Percentiles rank a stretch among this genome's conserved stretches.
These are phyloP conservation scores for Zootermopsis nevadensis DNA, from an alignment of 2,888 invertebrate species.

Conservation along the genomic window DNA sequence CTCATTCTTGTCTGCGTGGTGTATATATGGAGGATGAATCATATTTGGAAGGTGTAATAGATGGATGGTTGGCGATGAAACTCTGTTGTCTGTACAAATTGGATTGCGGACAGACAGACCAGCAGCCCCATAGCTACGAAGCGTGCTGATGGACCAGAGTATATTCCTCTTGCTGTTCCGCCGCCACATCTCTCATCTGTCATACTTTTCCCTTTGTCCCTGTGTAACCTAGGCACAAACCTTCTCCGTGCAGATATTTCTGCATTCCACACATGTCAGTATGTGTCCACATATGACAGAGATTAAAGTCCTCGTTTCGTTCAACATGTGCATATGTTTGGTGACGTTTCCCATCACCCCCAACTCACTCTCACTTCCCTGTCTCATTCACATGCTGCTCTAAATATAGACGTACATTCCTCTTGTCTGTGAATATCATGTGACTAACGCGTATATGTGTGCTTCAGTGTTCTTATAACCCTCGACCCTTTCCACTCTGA, in stretches of 20 bases:
- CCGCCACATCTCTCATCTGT: constrained; percentile 43
- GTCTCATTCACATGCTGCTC: constrained; percentile 22
- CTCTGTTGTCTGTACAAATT: constrained; percentile 45
- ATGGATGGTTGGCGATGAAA: constrained; percentile 40
- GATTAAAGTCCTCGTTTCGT: constrained; percentile 44
- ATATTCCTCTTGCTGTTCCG: constrained; percentile 20
- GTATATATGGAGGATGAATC: constrained; percentile 11
- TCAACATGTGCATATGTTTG: constrained; percentile 34
- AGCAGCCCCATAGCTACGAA: constrained; percentile 26
- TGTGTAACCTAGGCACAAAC: background rate
- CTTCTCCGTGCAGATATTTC: constrained; percentile 32
- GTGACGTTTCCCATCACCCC: constrained; percentile 15
- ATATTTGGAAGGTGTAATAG: constrained; percentile 34
- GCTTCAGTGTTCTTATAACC: background rate
- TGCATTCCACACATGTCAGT: constrained; percentile 49
- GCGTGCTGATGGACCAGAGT: constrained; percentile 29
- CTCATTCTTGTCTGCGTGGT: background rate
- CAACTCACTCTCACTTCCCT: background rate
- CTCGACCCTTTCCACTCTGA: background rate
- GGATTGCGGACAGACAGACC: constrained; percentile 43
- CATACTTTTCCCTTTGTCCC: constrained; percentile 6
- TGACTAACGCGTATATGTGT: background rate
- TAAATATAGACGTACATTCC: constrained; percentile 37
- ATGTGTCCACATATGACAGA: constrained; percentile 48
- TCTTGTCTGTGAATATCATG: constrained; percentile 32